Evolutionary conservation across 1,140 invertebrate species (phyloP).

Genomic region (Neotoxoptera formosana): DNA sequence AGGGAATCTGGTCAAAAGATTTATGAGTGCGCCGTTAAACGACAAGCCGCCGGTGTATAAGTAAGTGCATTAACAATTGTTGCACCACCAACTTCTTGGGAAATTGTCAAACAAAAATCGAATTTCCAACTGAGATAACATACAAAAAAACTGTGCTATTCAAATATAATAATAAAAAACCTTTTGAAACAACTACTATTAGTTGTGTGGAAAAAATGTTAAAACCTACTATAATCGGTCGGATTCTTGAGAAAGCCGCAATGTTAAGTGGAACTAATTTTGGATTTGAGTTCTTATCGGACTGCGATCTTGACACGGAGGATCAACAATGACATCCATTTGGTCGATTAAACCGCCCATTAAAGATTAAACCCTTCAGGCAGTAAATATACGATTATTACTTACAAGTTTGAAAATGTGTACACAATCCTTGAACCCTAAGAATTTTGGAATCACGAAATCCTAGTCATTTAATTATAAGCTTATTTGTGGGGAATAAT

Average conservation of each 20-base stretch:
- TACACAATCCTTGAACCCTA: background rate
- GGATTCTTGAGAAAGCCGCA: background rate
- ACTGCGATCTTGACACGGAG: background rate
- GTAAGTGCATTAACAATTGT: background rate
- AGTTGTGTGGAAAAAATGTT: background rate
- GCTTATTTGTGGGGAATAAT: background rate
- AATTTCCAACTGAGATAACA: conserved; percentile 12
- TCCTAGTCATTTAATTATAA: background rate
- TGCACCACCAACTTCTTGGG: background rate
- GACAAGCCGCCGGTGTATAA: background rate
- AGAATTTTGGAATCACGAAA: background rate
- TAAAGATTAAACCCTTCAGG: background rate
- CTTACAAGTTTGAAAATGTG: background rate
- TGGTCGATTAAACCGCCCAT: background rate
- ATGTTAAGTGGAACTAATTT: background rate
- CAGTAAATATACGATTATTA: background rate
- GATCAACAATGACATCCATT: background rate
- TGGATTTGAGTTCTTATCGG: background rate
- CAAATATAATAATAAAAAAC: background rate
- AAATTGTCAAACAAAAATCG: background rate
- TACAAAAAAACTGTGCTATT: background rate
- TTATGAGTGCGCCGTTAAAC: conserved; percentile 7
- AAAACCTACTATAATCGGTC: background rate
- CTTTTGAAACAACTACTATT: background rate
- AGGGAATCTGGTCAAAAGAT: conserved; percentile 24